phyloP scores from a whole-genome alignment of 1,140 invertebrate species.

The Orius insidiosus region DNA sequence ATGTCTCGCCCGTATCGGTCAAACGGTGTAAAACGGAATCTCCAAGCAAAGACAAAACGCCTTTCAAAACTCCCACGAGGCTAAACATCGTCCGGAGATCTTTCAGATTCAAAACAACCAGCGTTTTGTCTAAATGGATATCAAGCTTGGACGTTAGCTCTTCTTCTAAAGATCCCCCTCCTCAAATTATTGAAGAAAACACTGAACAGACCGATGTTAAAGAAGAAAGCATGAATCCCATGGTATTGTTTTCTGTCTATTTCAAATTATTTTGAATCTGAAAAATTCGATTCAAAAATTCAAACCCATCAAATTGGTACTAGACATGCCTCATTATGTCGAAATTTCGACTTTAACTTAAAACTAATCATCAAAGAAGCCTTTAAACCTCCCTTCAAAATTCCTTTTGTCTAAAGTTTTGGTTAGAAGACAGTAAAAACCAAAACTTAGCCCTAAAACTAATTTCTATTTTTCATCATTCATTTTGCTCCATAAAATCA shows the following conservation, averaged over 20 bases:
- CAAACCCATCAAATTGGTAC: too few relatives aligned
- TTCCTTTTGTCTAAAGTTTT: too few relatives aligned
- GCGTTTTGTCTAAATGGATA: slow-evolving; percentile 16
- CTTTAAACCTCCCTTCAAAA: too few relatives aligned
- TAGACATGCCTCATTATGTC: too few relatives aligned
- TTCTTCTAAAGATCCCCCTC: neutral
- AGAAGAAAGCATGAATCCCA: slow-evolving; percentile 8
- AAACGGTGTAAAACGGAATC: slow-evolving; percentile 10
- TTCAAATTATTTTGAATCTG: neutral
- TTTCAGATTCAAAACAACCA: slow-evolving; percentile 15
- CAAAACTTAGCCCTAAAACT: too few relatives aligned
- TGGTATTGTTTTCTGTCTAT: slow-evolving; percentile 14
- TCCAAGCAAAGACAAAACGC: slow-evolving; percentile 9
- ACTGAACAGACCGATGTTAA: slow-evolving; percentile 2
- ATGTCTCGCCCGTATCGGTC: neutral
- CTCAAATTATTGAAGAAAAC: slow-evolving; percentile 8
- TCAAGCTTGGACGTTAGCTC: slow-evolving; percentile 18
- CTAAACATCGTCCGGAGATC: slow-evolving; percentile 13
- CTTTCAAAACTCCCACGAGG: slow-evolving; percentile 16
- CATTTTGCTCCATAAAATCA: too few relatives aligned
- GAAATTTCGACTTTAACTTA: too few relatives aligned
- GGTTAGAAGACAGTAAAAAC: too few relatives aligned
- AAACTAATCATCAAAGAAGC: too few relatives aligned
- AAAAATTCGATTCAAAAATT: too few relatives aligned
- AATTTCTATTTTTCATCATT: too few relatives aligned